These are phyloP conservation scores for Syritta pipiens DNA, from an alignment of 2,888 invertebrate species.

Conservation along the genomic window DNA sequence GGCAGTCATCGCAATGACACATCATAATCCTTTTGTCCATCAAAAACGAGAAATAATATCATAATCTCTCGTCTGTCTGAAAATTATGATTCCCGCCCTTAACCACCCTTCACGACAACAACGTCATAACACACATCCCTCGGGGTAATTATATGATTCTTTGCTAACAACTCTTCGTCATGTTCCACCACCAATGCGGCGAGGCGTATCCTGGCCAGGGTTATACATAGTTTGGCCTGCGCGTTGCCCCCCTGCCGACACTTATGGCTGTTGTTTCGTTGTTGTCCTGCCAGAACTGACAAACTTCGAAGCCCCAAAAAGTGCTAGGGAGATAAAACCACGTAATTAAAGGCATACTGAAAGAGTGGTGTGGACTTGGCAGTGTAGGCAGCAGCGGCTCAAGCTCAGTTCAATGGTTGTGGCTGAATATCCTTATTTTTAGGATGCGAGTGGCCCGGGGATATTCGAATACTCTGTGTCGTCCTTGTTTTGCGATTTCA, in stretches of 20 bases:
- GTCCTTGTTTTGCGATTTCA: not conserved
- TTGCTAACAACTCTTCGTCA: conserved; percentile 11
- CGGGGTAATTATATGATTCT: conserved; percentile 43
- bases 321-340: conserved; percentile 54
- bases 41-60: conserved; percentile 29
- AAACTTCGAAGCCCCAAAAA: conserved; percentile 48
- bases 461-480: conserved; percentile 27
- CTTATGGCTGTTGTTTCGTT: conserved; percentile 43
- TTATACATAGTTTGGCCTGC: conserved; percentile 9
- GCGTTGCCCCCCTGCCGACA: no score
- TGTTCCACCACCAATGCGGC: not conserved
- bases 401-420: no score
- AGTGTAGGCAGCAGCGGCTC: not conserved
- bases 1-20: conserved; percentile 42
- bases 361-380: not conserved
- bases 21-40: conserved; percentile 53
- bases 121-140: not conserved
- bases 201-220: not conserved
- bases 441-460: conserved; percentile 13
- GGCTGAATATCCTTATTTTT: not conserved
- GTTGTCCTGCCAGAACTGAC: conserved; percentile 38
- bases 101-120: not conserved
- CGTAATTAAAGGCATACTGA: conserved; percentile 52
- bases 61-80: conserved; percentile 26
- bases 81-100: conserved; percentile 4